A percentile compares a stretch with the other conserved stretches of the same genome.
phyloP scores from a whole-genome alignment of 2,888 invertebrate species.

The Calliopum simillimum region DNA sequence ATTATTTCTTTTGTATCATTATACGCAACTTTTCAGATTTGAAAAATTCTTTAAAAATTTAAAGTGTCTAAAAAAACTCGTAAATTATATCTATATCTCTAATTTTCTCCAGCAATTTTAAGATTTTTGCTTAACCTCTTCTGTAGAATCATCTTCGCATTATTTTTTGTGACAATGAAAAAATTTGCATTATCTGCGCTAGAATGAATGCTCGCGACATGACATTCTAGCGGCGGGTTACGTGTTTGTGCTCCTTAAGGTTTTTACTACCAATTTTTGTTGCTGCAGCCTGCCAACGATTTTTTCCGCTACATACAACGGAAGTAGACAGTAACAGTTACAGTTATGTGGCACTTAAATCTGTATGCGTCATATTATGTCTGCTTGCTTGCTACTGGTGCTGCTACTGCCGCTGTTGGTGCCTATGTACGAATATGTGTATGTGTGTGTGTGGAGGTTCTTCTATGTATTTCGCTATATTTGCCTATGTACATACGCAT shows the following conservation, averaged over 20 bases:
- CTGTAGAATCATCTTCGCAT: no score
- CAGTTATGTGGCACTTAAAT: constrained; percentile 18
- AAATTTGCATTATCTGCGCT: constrained; percentile 22
- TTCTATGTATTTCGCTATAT: background rate
- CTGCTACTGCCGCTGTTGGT: background rate
- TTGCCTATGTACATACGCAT: background rate
- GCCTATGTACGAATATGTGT: background rate
- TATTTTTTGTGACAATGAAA: background rate
- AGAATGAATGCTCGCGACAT: constrained; percentile 1
- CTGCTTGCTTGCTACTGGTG: no score
- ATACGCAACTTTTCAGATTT: no score
- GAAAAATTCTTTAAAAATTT: no score
- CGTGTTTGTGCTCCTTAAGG: constrained; percentile 17
- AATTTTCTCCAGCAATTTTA: no score
- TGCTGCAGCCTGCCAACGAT: constrained; percentile 48
- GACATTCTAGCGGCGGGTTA: constrained; percentile 24
- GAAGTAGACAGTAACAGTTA: constrained; percentile 27
- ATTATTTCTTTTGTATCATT: no score
- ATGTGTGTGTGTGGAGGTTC: background rate
- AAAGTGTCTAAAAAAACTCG: no score
- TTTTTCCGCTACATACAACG: constrained; percentile 55
- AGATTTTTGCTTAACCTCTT: no score
- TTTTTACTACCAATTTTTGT: background rate
- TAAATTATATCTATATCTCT: no score
- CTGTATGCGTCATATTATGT: constrained; percentile 13